Evolutionary conservation across 2,888 invertebrate species (phyloP).

Genomic region (Hofmannophila pseudospretella): DNA sequence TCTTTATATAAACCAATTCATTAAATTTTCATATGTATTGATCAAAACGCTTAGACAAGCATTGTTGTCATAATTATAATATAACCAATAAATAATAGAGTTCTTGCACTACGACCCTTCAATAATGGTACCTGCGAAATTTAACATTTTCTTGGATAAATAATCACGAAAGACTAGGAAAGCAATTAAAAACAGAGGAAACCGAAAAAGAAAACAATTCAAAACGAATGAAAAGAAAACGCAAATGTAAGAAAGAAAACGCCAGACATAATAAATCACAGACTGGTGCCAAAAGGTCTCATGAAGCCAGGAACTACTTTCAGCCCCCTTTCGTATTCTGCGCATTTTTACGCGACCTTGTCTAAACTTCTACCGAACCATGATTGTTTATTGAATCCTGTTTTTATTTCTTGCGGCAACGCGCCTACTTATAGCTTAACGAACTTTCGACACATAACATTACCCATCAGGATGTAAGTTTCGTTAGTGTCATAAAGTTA

Average conservation of each 20-base stretch:
- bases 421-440: neutral
- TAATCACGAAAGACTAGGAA: neutral
- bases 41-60: too few relatives aligned
- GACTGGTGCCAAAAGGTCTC: conserved; percentile 18
- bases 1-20: too few relatives aligned
- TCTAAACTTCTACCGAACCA: conserved; percentile 2
- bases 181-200: neutral
- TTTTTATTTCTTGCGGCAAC: neutral
- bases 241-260: conserved; percentile 32
- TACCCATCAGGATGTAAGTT: neutral
- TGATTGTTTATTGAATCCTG: neutral
- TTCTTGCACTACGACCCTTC: too few relatives aligned
- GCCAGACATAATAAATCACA: conserved; percentile 50
- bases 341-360: conserved; percentile 1
- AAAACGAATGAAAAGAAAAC: conserved; percentile 22
- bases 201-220: conserved; percentile 15
- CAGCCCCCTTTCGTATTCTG: neutral
- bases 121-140: too few relatives aligned
- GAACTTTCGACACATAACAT: neutral
- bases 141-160: too few relatives aligned
- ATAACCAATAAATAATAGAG: too few relatives aligned
- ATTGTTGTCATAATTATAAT: too few relatives aligned
- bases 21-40: too few relatives aligned
- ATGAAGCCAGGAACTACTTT: neutral
- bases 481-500: neutral